Conservation (phyloP, 2,113 vertebrate genomes). For the Forbesichthys papilliferus region DNA sequence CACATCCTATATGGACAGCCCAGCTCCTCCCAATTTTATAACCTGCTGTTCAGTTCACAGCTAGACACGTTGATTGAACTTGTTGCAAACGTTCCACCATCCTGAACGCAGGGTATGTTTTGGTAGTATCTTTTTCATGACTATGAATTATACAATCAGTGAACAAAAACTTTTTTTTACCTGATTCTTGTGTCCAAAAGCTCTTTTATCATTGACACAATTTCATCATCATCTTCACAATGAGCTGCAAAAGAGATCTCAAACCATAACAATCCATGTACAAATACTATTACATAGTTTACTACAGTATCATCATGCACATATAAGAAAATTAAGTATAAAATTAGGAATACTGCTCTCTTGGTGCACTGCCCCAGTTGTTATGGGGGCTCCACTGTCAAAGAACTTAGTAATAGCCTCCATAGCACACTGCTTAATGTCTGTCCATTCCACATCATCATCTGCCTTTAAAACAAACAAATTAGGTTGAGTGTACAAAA, state of each 20-base stretch:
- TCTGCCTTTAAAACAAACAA: conserved; percentile 63
- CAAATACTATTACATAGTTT: neutral
- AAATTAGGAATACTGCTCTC: conserved; percentile 67
- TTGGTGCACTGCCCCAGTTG: conserved; percentile 62
- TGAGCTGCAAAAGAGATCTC: conserved; percentile 53
- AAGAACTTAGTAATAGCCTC: conserved; percentile 74
- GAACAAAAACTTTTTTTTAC: conserved; percentile 44
- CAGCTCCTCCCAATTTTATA: no score
- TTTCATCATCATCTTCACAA: conserved; percentile 80
- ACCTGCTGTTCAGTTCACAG: no score
- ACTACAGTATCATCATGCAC: neutral
- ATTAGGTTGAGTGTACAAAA: neutral
- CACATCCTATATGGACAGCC: no score
- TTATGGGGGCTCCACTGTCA: conserved; percentile 76
- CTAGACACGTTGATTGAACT: no score
- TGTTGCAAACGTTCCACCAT: no score
- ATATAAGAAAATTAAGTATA: neutral
- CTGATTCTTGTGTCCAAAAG: conserved; percentile 81
- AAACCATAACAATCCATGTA: neutral
- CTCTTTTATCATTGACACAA: conserved; percentile 82
- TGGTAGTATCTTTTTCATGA: no score
- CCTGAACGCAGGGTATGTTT: neutral
- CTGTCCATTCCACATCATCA: conserved; percentile 76
- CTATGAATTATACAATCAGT: no score
- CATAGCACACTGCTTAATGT: conserved; percentile 70